These are phyloP conservation scores for Phymorhynchus buccinoides DNA, from an alignment of 1,140 invertebrate species.

Conservation along the genomic window DNA sequence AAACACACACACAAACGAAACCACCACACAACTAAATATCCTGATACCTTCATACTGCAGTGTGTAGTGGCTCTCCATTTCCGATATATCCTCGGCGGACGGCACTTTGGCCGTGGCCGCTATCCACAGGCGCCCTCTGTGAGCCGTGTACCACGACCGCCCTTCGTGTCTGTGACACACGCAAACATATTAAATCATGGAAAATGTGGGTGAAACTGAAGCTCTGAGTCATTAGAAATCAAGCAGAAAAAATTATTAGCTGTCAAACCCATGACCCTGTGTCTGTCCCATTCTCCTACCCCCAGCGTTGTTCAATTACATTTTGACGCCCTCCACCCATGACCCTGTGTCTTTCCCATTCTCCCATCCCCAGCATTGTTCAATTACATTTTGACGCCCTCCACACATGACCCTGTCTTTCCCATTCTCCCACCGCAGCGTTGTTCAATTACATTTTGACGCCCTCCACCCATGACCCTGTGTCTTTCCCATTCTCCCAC, in stretches of 20 bases:
- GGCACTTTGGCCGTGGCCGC: conserved; percentile 87
- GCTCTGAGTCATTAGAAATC: too few species aligned
- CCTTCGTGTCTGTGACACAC: conserved; percentile 87
- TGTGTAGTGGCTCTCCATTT: conserved; percentile 83
- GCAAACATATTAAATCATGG: too few species aligned
- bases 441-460: conserved; percentile 87
- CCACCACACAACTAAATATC: too few species aligned
- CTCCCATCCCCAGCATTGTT: too few species aligned
- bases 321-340: conserved; percentile 92
- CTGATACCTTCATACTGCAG: conserved; percentile 82
- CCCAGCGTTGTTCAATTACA: conserved; percentile 76
- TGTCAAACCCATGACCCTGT: too few species aligned
- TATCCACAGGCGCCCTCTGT: conserved; percentile 95
- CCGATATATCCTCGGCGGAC: conserved; percentile 80
- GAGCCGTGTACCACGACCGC: conserved; percentile 91
- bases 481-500: too few species aligned
- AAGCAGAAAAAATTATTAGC: too few species aligned
- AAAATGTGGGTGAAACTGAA: too few species aligned
- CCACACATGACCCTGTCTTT: too few species aligned
- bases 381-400: too few species aligned
- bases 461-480: conserved; percentile 86
- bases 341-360: too few species aligned
- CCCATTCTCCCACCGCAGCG: not conserved
- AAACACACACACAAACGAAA: too few species aligned
- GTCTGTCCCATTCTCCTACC: not conserved